phyloP scores from a whole-genome alignment of 2,797 vertebrate genomes.

The Remorina albescens region DNA sequence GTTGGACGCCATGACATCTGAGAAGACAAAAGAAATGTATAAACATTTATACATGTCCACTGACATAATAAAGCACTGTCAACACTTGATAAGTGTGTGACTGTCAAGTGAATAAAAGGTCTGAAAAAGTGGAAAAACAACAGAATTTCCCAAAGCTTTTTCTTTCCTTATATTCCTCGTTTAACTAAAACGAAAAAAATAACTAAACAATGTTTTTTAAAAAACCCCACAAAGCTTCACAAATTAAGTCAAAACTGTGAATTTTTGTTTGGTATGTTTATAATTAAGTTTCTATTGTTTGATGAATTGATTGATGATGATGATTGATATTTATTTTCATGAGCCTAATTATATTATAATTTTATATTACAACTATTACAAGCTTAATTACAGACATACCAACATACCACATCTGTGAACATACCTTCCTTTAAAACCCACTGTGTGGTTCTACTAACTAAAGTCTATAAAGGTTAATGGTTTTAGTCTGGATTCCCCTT shows the following conservation, averaged over 20 bases:
- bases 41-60: background rate
- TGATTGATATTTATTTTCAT: background rate
- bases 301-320: background rate
- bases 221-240: background rate
- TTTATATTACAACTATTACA: too few relatives aligned
- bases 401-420: too few relatives aligned
- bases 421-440: background rate
- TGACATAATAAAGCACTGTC: too few relatives aligned
- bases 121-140: background rate
- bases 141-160: background rate
- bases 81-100: too few relatives aligned
- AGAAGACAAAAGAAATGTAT: background rate
- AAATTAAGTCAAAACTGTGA: background rate
- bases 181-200: too few relatives aligned
- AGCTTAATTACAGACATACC: too few relatives aligned
- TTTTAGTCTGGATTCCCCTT: background rate
- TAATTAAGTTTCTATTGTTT: background rate
- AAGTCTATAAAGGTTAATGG: background rate
- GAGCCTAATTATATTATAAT: too few relatives aligned
- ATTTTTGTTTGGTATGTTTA: background rate
- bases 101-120: background rate
- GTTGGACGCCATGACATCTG: constrained; percentile 99
- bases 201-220: too few relatives aligned
- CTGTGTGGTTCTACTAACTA: background rate
- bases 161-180: background rate